Conservation (phyloP, 2,888 invertebrate genomes). For the Napeogenes inachia region DNA sequence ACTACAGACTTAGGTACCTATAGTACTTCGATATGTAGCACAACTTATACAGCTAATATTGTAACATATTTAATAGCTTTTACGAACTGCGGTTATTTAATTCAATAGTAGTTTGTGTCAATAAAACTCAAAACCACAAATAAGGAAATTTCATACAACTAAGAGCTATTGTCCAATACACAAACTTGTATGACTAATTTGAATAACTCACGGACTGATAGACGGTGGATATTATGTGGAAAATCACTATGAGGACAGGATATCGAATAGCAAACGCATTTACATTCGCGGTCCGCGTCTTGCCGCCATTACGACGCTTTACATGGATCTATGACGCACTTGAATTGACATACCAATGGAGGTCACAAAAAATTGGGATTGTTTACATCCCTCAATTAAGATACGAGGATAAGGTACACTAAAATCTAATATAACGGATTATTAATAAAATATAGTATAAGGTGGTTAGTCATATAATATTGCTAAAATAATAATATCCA, state of each 20-base stretch:
- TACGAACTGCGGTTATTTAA: background rate
- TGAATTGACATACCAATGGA: no score
- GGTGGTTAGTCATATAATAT: no score
- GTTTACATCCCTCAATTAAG: no score
- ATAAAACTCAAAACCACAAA: no score
- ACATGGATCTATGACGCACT: slow-evolving; percentile 15
- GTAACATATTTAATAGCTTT: background rate
- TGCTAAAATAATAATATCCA: no score
- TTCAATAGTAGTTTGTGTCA: no score
- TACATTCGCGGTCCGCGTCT: slow-evolving; percentile 30
- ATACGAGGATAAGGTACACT: no score
- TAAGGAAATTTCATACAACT: no score
- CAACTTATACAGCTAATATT: background rate
- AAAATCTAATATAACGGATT: no score
- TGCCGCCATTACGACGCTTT: slow-evolving; percentile 25
- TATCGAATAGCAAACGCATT: slow-evolving; percentile 30
- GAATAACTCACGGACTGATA: slow-evolving; percentile 14
- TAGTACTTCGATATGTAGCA: slow-evolving; percentile 2
- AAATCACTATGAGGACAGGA: slow-evolving; percentile 27
- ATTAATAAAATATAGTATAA: no score
- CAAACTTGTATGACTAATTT: slow-evolving; percentile 15
- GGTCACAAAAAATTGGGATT: no score
- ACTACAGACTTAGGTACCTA: slow-evolving; percentile 19
- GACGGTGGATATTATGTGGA: slow-evolving; percentile 19
- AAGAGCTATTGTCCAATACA: background rate